Conservation (phyloP, 1,140 invertebrate species). For the Bactericera cockerelli region DNA sequence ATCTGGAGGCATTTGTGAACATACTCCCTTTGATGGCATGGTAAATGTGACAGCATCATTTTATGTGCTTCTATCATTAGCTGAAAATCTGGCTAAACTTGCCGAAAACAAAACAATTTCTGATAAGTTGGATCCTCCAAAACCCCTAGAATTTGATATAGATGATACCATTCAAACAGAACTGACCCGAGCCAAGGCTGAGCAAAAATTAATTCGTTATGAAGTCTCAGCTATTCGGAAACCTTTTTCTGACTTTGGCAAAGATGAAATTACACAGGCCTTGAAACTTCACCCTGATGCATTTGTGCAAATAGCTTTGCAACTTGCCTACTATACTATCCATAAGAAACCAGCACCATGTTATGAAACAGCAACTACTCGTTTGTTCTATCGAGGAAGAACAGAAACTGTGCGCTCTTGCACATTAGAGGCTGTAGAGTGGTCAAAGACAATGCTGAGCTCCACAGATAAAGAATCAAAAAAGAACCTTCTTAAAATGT, state of each 20-base stretch:
- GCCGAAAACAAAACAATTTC: conserved; percentile 25
- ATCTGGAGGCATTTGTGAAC: conserved; percentile 30
- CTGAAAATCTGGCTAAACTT: conserved; percentile 27
- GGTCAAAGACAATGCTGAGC: conserved; percentile 30
- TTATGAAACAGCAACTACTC: conserved; percentile 38
- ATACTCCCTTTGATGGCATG: conserved; percentile 40
- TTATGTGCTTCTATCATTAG: conserved; percentile 25
- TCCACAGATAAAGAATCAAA: conserved; percentile 19
- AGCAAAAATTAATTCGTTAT: conserved; percentile 18
- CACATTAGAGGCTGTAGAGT: conserved; percentile 28
- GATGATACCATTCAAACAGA: conserved; percentile 16
- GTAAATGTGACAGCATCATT: conserved; percentile 30
- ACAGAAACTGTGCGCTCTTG: conserved; percentile 36
- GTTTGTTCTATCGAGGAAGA: conserved; percentile 34
- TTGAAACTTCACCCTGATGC: conserved; percentile 41
- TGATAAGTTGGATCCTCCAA: conserved; percentile 7
- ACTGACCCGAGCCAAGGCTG: conserved; percentile 9
- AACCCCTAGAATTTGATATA: conserved; percentile 19
- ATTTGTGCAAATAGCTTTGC: conserved; percentile 45
- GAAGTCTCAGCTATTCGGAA: conserved; percentile 29
- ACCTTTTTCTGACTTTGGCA: conserved; percentile 36
- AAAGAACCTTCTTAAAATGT: conserved; percentile 25
- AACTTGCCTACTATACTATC: conserved; percentile 41
- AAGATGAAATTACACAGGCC: conserved; percentile 33
- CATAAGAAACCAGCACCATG: conserved; percentile 33